Conservation (phyloP, 2,888 invertebrate genomes). For the Eumerus sabulonum region DNA sequence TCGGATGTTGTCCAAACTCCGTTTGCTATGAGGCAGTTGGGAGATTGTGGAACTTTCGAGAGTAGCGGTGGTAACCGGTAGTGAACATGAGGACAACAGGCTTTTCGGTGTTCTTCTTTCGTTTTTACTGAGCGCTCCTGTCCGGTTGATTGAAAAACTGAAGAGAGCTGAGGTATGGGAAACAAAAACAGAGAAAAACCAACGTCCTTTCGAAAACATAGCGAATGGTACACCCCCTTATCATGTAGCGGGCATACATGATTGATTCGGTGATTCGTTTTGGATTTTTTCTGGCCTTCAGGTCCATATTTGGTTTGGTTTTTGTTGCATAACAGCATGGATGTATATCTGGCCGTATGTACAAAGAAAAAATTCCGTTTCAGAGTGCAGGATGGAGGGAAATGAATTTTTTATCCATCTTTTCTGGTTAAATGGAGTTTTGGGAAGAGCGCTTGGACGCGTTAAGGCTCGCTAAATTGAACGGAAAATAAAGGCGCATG, state of each 20-base stretch:
- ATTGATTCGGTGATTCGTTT: slow-evolving; percentile 50
- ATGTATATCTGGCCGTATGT: slow-evolving; percentile 51
- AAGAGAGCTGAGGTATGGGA: slow-evolving; percentile 58
- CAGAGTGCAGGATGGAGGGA: not conserved
- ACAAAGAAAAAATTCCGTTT: too few species aligned
- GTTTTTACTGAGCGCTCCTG: too few species aligned
- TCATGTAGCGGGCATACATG: slow-evolving; percentile 58
- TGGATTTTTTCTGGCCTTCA: slow-evolving; percentile 4
- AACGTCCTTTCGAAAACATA: slow-evolving; percentile 65
- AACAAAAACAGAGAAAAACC: not conserved
- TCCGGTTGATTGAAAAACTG: slow-evolving; percentile 60
- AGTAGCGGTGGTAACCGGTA: not conserved
- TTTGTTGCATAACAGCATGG: slow-evolving; percentile 58
- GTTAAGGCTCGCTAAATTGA: slow-evolving; percentile 33
- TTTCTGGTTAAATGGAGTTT: not conserved
- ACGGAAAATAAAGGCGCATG: slow-evolving; percentile 22
- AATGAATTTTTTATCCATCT: slow-evolving; percentile 31
- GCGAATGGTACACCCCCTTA: slow-evolving; percentile 64
- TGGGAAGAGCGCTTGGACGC: slow-evolving; percentile 1
- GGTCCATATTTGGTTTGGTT: slow-evolving; percentile 56
- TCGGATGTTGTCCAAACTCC: too few species aligned
- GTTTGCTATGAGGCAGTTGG: too few species aligned
- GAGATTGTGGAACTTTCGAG: slow-evolving; percentile 46
- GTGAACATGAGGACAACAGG: slow-evolving; percentile 27
- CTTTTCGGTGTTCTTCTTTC: too few species aligned